Conservation (phyloP, 2,888 invertebrate species). For the Athalia cordata region DNA sequence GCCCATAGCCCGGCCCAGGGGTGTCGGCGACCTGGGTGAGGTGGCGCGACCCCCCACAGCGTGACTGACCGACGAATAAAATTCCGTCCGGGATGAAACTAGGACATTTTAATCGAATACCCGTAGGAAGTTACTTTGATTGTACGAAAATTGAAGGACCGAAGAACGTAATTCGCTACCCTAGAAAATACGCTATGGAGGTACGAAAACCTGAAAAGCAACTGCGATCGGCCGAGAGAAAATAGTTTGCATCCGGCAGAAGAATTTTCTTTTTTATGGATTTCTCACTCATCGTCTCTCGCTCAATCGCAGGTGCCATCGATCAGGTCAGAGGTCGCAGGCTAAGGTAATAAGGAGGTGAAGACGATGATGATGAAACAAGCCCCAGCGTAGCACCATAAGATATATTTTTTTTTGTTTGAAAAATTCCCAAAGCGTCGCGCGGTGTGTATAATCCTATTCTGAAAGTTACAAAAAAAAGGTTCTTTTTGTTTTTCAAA, state of each 20-base stretch:
- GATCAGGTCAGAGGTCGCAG: background rate
- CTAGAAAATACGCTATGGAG: no score
- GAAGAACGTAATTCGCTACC: constrained; percentile 14
- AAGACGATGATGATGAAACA: constrained; percentile 30
- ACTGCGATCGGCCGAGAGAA: constrained; percentile 11
- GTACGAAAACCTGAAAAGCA: background rate
- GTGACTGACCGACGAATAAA: constrained; percentile 87
- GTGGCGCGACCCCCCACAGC: constrained; percentile 81
- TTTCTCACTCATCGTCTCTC: background rate
- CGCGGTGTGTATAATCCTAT: background rate
- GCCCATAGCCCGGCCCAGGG: constrained; percentile 72
- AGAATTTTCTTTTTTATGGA: background rate
- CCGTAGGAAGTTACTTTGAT: constrained; percentile 26
- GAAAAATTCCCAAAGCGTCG: constrained; percentile 17
- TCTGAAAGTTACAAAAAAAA: constrained; percentile 17
- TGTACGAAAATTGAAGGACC: background rate
- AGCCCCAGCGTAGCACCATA: constrained; percentile 19
- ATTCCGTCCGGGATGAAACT: constrained; percentile 75
- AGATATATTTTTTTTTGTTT: background rate
- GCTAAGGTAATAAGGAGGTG: background rate
- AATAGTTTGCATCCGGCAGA: background rate
- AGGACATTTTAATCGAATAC: constrained; percentile 49
- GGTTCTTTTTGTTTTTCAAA: no score
- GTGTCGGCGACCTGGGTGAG: constrained; percentile 78
- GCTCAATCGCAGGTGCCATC: background rate